Conservation (phyloP, 2,888 invertebrate species). For the Leucophenga maculata region DNA sequence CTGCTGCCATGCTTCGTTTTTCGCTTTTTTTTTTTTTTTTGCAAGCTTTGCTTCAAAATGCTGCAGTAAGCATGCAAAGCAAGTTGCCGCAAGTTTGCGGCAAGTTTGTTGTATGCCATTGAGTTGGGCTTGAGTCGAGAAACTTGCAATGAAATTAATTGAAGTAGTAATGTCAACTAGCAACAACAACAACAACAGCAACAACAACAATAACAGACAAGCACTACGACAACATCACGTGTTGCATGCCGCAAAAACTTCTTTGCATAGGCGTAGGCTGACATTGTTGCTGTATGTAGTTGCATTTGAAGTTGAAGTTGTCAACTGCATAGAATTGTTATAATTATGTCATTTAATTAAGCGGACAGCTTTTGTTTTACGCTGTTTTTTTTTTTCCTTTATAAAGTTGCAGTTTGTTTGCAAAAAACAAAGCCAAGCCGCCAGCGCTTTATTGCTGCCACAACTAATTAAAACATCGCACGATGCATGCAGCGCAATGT, state of each 20-base stretch:
- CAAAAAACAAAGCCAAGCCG: conserved; percentile 35
- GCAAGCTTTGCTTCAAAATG: not conserved
- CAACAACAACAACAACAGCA: conserved; percentile 39
- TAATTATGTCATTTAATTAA: conserved; percentile 72
- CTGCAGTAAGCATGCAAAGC: conserved; percentile 59
- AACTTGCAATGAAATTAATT: conserved; percentile 55
- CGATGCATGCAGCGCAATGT: conserved; percentile 37
- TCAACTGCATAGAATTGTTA: conserved; percentile 61
- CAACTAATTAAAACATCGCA: conserved; percentile 70
- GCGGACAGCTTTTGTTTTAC: conserved; percentile 60
- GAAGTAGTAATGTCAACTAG: conserved; percentile 48
- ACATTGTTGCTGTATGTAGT: not conserved
- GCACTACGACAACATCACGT: conserved; percentile 58
- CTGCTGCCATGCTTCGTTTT: not conserved
- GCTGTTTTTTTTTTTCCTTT: conserved; percentile 10
- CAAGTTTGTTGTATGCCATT: conserved; percentile 12
- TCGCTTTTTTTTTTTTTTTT: not conserved
- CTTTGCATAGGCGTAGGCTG: conserved; percentile 53
- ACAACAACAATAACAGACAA: conserved; percentile 48
- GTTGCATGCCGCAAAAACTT: conserved; percentile 63
- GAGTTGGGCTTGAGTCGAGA: not conserved
- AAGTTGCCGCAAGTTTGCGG: conserved; percentile 33
- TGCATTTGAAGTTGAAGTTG: conserved; percentile 24
- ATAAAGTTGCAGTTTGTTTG: conserved; percentile 6
- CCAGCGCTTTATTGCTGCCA: conserved; percentile 48